These are phyloP conservation scores for Brachionus paranguensis DNA, from an alignment of 1,140 invertebrate species.

Conservation along the genomic window DNA sequence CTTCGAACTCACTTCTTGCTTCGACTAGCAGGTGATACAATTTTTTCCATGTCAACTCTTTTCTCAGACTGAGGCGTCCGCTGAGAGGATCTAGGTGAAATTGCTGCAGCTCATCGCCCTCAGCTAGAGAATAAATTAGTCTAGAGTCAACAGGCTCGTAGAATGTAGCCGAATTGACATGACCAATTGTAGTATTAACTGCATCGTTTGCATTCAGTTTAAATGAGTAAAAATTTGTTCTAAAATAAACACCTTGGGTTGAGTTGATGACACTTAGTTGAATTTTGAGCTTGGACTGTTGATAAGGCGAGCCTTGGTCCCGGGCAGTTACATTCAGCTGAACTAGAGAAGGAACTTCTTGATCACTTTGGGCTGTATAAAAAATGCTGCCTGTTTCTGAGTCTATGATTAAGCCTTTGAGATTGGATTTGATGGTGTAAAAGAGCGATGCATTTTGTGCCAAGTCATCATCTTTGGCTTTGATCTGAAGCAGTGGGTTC, in stretches of 20 bases:
- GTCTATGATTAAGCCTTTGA: neutral
- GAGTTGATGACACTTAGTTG: neutral
- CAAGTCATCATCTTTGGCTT: neutral
- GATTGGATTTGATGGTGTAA: neutral
- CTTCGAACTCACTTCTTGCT: neutral
- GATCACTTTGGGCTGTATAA: neutral
- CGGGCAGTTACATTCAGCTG: neutral
- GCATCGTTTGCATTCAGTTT: neutral
- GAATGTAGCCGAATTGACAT: neutral
- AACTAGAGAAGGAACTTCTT: neutral
- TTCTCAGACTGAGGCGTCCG: neutral
- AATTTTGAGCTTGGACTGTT: neutral
- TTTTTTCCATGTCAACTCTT: neutral
- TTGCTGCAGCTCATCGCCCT: neutral
- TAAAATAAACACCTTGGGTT: neutral
- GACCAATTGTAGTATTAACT: neutral
- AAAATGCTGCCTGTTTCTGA: neutral
- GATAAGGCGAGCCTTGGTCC: neutral
- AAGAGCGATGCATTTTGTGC: neutral
- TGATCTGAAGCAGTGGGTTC: neutral
- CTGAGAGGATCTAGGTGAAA: slow-evolving; percentile 1
- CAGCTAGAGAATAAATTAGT: neutral
- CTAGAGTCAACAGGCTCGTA: neutral
- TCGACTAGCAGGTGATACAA: neutral
- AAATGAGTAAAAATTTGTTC: neutral